Evolutionary conservation across 2,888 invertebrate genomes (phyloP), one percentile per base, ranked within the genome.

Genomic region (Reticulitermes lucifugus): DNA sequence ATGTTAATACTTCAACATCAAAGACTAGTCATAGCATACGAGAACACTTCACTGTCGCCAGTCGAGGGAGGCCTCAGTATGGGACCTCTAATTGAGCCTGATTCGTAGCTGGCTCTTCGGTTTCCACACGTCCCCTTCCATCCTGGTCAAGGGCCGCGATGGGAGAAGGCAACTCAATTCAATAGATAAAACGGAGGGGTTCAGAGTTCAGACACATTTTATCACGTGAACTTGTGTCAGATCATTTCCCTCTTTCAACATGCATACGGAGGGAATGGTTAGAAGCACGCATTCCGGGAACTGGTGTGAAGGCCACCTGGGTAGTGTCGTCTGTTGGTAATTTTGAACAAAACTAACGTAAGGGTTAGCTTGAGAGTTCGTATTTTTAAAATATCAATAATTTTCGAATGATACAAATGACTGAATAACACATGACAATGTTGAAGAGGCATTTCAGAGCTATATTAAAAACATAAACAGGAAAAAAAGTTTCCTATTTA

Each of bases 121-220:
- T 35, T 77, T 51, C 41, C 9, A 25, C 35, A 12, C 77, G 77
- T 22, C 43, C 77, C 77, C 77, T 77, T 41, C 75, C 73, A 77
- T 77, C 77, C 77, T 43, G 41, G 65, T 65, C 65, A 65, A 65
- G 65, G 65, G 65, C 65, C 65, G 25, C 65, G n/a, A 55, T 55
- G 55, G 46, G 46, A 55, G n/a, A n/a, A n/a, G 22, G n/a, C 43
- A 75, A 29, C 71, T 43, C 43, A 43, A 75, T 77, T 77, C 77
- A 77, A n/a, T 14, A 77, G 77, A 77, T 77, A 77, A 77, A 77
- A 77, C 0, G 41, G 77, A 46, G 51, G 51, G 46, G 77, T 46
- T 77, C 77, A 77, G 43, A 77, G 77, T 77, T 46, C 77, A 77
- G 10, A 3, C 77, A 51, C 12, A 46, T 77, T 35, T 46, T 46